A percentile compares a stretch with the other conserved stretches of the same genome.
These are phyloP conservation scores for Meliscaeva auricollis DNA, from an alignment of 2,888 invertebrate genomes.

Conservation along the genomic window DNA sequence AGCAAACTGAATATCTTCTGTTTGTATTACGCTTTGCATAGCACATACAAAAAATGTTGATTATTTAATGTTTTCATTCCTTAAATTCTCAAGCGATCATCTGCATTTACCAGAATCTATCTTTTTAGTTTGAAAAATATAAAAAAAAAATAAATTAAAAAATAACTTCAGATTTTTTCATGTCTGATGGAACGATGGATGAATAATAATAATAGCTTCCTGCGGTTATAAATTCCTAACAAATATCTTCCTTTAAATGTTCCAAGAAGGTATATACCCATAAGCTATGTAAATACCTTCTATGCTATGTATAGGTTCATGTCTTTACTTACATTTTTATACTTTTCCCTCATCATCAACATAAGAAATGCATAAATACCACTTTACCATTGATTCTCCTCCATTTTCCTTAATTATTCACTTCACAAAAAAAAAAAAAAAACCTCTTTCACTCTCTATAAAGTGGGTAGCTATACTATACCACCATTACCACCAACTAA, in stretches of 20 bases:
- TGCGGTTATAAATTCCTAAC: neutral
- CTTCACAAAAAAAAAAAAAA: no score
- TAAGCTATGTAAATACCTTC: no score
- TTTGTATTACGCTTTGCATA: no score
- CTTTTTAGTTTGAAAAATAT: neutral
- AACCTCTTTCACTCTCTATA: neutral
- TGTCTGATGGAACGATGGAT: neutral
- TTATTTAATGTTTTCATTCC: no score
- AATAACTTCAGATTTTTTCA: neutral
- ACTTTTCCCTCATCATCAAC: neutral
- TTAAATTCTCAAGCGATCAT: no score
- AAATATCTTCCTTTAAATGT: neutral
- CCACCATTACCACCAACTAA: no score
- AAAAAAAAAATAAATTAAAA: neutral
- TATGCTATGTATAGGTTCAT: neutral
- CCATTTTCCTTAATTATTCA: slow-evolving; percentile 54
- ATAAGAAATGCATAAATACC: slow-evolving; percentile 44
- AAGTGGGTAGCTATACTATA: neutral
- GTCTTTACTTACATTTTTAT: neutral
- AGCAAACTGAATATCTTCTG: no score
- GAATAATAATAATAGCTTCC: slow-evolving; percentile 3
- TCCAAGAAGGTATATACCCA: no score
- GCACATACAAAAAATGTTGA: no score
- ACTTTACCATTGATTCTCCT: slow-evolving; percentile 20
- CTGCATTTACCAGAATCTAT: neutral